Evolutionary conservation across 2,797 vertebrate species (phyloP), one percentile per base, ranked within the genome.

Genomic region (Simalia tracyae): DNA sequence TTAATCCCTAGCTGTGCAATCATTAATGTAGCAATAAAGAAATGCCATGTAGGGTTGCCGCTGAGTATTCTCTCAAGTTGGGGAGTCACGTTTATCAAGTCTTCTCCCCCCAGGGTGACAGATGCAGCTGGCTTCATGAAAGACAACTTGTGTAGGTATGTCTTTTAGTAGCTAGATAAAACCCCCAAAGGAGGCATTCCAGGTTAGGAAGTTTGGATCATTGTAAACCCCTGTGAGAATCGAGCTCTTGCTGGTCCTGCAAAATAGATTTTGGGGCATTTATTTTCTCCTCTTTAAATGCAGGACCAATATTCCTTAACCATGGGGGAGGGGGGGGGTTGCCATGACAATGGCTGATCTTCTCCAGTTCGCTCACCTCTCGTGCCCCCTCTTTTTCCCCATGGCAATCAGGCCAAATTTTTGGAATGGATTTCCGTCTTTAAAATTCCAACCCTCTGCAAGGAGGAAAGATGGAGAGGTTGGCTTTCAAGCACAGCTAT

Each of bases 291-390:
- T 42, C 88, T 26, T 90, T 7, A 19, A 42, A 60, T n/a, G 90
- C 87, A 17, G 94, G 96, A 81, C 31, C 24, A 90, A n/a, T 5
- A 19, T 87, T 92, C 64, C 92, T 92, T 95, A 97, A 96, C 95
- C 97, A 96, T 93, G 19, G 89, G 42, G 93, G 89, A 36, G 93
- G 31, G 31, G 31, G 31, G 31, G 31, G 31, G 95, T 97, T 96
- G 0, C 93, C 94, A 93, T 96, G 96, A 19, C 95, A 95, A 95
- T 96, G 0, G 28, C 4, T 31, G 90, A 22, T 91, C 28, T 2
- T 92, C 81, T 89, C 26, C 86, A 91, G 26, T 57, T 36, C 66
- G 92, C 94, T n/a, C 81, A 1, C 42, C 76, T 50, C 42, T 54
- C 22, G 1, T 76, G 22, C 92, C 2, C 36, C 7, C 17, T 90